Percentiles rank a stretch among this genome's conserved stretches.
phyloP scores from a whole-genome alignment of 2,113 vertebrate species.

The Lophius piscatorius region DNA sequence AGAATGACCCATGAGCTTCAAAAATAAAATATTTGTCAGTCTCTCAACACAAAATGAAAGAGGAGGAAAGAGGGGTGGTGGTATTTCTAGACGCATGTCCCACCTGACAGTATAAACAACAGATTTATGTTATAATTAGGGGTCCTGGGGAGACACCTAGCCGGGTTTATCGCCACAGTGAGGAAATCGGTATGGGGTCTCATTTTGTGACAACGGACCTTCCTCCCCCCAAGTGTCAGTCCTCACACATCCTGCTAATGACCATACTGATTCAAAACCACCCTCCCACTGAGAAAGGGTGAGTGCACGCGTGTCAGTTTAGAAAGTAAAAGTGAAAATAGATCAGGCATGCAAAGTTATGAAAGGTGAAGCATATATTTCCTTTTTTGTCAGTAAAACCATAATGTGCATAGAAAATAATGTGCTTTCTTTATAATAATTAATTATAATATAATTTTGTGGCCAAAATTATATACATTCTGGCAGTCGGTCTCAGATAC shows the following conservation, averaged over 20 bases:
- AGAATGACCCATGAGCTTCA: not conserved
- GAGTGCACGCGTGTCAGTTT: not conserved
- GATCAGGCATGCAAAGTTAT: not conserved
- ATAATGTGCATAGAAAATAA: too few species aligned
- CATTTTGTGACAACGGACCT: slow-evolving; percentile 27
- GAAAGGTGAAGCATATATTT: too few species aligned
- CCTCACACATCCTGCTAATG: slow-evolving; percentile 52
- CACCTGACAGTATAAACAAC: slow-evolving; percentile 20
- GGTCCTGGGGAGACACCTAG: slow-evolving; percentile 30
- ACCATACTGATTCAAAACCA: slow-evolving; percentile 50
- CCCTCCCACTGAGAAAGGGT: not conserved
- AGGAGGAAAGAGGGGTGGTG: not conserved
- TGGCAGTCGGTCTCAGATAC: too few species aligned
- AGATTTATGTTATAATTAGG: slow-evolving; percentile 41
- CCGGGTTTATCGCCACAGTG: slow-evolving; percentile 40
- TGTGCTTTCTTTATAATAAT: too few species aligned
- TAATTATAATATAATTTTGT: too few species aligned
- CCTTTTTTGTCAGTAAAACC: too few species aligned
- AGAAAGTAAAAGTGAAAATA: slow-evolving; percentile 10
- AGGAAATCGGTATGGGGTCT: slow-evolving; percentile 52
- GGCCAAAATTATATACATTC: too few species aligned
- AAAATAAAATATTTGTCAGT: not conserved
- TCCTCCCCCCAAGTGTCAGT: slow-evolving; percentile 6
- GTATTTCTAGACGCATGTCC: not conserved
- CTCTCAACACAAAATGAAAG: slow-evolving; percentile 1